These are phyloP conservation scores for Cairina moschata DNA, from an alignment of 2,113 vertebrate genomes.

Conservation along the genomic window DNA sequence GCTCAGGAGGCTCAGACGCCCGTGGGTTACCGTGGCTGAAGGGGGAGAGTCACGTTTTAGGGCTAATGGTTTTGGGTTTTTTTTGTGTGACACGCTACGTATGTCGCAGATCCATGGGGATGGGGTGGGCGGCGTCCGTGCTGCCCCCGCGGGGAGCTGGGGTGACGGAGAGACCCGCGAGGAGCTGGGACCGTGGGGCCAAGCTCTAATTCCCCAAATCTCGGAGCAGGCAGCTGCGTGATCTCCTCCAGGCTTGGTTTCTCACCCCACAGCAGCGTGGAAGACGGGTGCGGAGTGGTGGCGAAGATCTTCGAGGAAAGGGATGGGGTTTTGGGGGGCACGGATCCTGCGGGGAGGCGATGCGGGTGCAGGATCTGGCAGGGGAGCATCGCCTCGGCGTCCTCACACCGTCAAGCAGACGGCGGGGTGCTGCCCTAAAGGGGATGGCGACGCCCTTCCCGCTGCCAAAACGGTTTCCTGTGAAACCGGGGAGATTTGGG, in stretches of 20 bases:
- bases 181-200: not conserved
- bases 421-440: not conserved
- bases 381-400: not conserved
- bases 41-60: not conserved
- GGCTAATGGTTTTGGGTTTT: not conserved
- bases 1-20: not conserved
- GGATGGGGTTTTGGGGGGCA: too few relatives aligned
- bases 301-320: too few relatives aligned
- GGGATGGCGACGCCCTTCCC: not conserved
- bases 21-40: not conserved
- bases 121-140: fast-evolving
- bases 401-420: too few relatives aligned
- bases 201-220: not conserved
- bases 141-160: not conserved
- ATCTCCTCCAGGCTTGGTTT: too few relatives aligned
- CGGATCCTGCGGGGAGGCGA: not conserved
- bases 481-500: not conserved
- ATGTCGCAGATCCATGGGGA: fast-evolving
- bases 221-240: not conserved
- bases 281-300: too few relatives aligned
- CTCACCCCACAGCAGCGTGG: too few relatives aligned
- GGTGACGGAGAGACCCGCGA: fast-evolving
- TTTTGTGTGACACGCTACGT: not conserved
- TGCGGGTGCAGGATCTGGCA: not conserved
- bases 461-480: fast-evolving